Evolutionary conservation across 2,797 vertebrate species (phyloP).

Genomic region (Neosilurus hyrtlii): DNA sequence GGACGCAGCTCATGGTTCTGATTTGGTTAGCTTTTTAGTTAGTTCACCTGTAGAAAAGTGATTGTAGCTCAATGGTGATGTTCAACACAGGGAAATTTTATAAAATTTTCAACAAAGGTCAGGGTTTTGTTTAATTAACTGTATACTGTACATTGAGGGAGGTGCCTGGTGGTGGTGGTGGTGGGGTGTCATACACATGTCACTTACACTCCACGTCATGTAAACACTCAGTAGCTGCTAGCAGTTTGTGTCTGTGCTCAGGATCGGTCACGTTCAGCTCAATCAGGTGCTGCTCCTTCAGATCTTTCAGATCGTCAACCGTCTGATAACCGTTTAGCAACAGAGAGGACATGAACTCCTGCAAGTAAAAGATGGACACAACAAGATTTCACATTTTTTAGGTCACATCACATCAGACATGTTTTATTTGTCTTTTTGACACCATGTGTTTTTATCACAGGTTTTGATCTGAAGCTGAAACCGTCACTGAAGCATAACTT

Average conservation of each 20-base stretch:
- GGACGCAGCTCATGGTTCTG: not conserved
- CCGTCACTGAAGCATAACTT: not conserved
- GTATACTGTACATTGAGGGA: not conserved
- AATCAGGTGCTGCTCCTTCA: slow-evolving; percentile 82
- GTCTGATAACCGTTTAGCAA: slow-evolving; percentile 85
- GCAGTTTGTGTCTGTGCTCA: slow-evolving; percentile 80
- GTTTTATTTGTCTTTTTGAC: not conserved
- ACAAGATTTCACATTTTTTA: not conserved
- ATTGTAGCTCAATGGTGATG: not conserved
- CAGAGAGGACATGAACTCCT: slow-evolving; percentile 81
- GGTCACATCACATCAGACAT: not conserved
- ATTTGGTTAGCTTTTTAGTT: not conserved
- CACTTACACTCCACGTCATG: slow-evolving; percentile 81
- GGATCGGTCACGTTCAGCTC: slow-evolving; percentile 85
- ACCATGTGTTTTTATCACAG: not conserved
- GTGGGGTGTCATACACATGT: not conserved
- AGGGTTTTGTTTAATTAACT: not conserved
- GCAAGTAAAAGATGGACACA: slow-evolving; percentile 4
- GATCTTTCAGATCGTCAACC: slow-evolving; percentile 82
- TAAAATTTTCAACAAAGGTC: not conserved
- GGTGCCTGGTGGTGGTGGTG: not conserved
- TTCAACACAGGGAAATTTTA: not conserved
- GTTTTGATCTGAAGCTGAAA: not conserved
- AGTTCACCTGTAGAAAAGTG: not conserved
- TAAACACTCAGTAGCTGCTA: slow-evolving; percentile 78